phyloP scores from a whole-genome alignment of 2,113 vertebrate species.

The Ornithorhynchus anatinus region DNA sequence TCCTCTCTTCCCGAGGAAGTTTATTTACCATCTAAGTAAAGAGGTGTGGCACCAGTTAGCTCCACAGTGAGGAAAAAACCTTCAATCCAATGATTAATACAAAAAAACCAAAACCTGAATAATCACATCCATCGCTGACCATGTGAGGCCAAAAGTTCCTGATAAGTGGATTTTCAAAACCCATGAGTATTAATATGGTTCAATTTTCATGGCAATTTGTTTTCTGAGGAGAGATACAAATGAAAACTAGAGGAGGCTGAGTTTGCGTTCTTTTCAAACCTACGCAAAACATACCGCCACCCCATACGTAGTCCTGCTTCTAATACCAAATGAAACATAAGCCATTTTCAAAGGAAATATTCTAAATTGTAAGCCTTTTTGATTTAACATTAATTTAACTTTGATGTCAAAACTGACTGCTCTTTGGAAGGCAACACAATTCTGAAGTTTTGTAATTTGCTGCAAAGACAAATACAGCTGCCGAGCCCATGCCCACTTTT shows the following conservation, averaged over 20 bases:
- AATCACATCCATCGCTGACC: neutral
- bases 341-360: neutral
- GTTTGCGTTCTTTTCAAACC: too few species aligned
- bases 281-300: too few species aligned
- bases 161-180: neutral
- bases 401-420: neutral
- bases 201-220: neutral
- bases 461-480: too few species aligned
- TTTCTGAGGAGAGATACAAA: neutral
- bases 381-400: too few species aligned
- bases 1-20: neutral
- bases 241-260: neutral
- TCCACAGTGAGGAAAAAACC: neutral
- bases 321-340: neutral
- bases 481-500: too few species aligned
- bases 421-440: too few species aligned
- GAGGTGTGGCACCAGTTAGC: neutral
- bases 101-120: neutral
- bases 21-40: constrained; percentile 28
- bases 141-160: neutral
- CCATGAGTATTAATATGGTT: neutral
- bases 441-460: too few species aligned
- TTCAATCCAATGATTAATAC: neutral
- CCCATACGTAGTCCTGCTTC: neutral
- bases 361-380: neutral